phyloP scores from a whole-genome alignment of 1,140 invertebrate species.

The Littorina saxatilis region DNA sequence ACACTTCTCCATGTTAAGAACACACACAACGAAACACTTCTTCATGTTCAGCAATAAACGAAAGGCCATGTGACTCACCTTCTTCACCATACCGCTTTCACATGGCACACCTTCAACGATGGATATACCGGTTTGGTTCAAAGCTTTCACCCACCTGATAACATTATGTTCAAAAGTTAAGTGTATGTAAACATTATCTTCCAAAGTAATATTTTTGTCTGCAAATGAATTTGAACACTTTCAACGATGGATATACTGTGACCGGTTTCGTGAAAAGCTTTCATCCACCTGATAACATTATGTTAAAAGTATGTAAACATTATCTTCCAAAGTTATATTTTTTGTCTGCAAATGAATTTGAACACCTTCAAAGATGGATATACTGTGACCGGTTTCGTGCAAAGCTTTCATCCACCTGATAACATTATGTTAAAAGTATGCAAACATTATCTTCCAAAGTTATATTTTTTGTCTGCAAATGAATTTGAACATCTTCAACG shows the following conservation, averaged over 20 bases:
- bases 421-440: neutral
- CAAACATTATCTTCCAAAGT: too few species aligned
- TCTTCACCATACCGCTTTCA: neutral
- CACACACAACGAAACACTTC: too few species aligned
- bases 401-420: conserved; percentile 7
- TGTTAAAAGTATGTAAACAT: too few species aligned
- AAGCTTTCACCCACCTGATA: conserved; percentile 2
- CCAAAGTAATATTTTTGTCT: too few species aligned
- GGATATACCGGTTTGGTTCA: conserved; percentile 9
- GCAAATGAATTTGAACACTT: too few species aligned
- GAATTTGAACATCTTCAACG: neutral
- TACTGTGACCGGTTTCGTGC: conserved; percentile 14
- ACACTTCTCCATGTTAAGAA: too few species aligned
- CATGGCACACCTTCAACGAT: neutral
- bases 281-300: conserved; percentile 2
- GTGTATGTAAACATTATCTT: too few species aligned
- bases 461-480: too few species aligned
- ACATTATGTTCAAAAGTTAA: neutral
- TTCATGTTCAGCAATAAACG: too few species aligned
- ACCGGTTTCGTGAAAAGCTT: conserved; percentile 5
- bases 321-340: too few species aligned
- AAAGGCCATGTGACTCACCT: neutral
- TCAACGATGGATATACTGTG: conserved; percentile 1
- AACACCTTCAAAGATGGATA: neutral
- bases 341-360: too few species aligned